A percentile compares a stretch with the other conserved stretches of the same genome.
phyloP scores from a whole-genome alignment of 2,888 invertebrate species.

The Drosophila eohydei region DNA sequence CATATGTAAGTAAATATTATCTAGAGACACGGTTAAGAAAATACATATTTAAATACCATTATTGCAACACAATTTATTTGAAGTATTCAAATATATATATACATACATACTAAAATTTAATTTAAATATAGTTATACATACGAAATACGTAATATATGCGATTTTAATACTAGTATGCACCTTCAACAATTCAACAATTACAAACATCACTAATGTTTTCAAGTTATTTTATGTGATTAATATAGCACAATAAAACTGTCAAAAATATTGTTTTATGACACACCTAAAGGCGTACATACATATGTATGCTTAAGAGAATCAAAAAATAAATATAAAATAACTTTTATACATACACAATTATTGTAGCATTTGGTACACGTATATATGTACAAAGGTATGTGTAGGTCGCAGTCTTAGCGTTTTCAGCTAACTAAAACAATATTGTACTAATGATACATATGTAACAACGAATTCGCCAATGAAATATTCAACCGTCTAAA shows the following conservation, averaged over 20 bases:
- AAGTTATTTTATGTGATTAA: conserved; percentile 4
- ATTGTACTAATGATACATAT: conserved; percentile 20
- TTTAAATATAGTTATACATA: conserved; percentile 9
- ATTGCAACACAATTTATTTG: conserved; percentile 1
- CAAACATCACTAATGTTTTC: neutral
- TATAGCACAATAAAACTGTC: conserved; percentile 29
- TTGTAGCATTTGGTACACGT: conserved; percentile 52
- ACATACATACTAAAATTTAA: neutral
- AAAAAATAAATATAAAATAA: conserved; percentile 48
- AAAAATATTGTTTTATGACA: conserved; percentile 48
- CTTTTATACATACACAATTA: conserved; percentile 41
- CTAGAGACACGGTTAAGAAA: conserved; percentile 20
- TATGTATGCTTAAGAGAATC: conserved; percentile 31
- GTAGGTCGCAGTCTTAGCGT: conserved; percentile 22
- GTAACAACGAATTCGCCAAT: conserved; percentile 9
- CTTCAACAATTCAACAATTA: conserved; percentile 12
- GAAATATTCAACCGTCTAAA: conserved; percentile 27
- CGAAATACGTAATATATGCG: conserved; percentile 36
- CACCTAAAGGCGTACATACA: conserved; percentile 16
- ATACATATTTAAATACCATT: conserved; percentile 10
- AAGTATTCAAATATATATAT: conserved; percentile 6
- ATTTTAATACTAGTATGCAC: conserved; percentile 30
- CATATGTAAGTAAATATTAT: conserved; percentile 2
- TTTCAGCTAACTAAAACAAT: conserved; percentile 13
- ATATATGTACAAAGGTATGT: conserved; percentile 21